Evolutionary conservation across 1,140 invertebrate species (phyloP).

Genomic region (Pristionchus pacificus): DNA sequence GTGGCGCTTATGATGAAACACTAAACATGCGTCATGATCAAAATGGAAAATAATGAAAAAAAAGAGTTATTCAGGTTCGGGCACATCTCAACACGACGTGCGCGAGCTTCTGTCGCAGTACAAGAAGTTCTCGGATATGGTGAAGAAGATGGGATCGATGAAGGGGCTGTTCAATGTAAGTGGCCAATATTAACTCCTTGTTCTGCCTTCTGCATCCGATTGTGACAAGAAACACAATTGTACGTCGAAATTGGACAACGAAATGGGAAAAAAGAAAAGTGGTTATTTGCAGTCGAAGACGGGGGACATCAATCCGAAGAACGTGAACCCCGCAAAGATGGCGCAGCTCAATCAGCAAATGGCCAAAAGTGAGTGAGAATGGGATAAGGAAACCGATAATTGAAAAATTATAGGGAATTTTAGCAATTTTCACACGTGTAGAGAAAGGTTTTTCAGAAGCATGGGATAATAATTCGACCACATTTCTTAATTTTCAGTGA

Average conservation of each 20-base stretch:
- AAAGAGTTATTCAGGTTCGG: slow-evolving; percentile 55
- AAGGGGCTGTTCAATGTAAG: slow-evolving; percentile 89
- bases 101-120: slow-evolving; percentile 96
- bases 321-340: slow-evolving; percentile 97
- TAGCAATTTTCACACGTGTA: too few species aligned
- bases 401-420: too few species aligned
- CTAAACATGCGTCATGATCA: too few species aligned
- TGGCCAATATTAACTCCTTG: too few species aligned
- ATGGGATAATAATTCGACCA: too few species aligned
- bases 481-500: slow-evolving; percentile 71
- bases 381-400: too few species aligned
- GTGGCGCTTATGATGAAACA: too few species aligned
- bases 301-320: slow-evolving; percentile 89
- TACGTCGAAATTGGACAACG: not conserved
- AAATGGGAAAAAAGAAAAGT: not conserved
- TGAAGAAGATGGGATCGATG: slow-evolving; percentile 99
- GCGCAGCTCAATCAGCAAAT: slow-evolving; percentile 98
- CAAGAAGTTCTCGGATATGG: slow-evolving; percentile 97
- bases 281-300: slow-evolving; percentile 62
- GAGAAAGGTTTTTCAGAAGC: too few species aligned
- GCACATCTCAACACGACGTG: slow-evolving; percentile 89
- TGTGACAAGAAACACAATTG: not conserved
- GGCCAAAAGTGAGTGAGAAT: slow-evolving; percentile 73
- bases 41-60: too few species aligned
- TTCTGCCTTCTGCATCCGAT: not conserved